phyloP scores from a whole-genome alignment of 2,888 invertebrate genomes.

The Scaptomyza reducta region DNA sequence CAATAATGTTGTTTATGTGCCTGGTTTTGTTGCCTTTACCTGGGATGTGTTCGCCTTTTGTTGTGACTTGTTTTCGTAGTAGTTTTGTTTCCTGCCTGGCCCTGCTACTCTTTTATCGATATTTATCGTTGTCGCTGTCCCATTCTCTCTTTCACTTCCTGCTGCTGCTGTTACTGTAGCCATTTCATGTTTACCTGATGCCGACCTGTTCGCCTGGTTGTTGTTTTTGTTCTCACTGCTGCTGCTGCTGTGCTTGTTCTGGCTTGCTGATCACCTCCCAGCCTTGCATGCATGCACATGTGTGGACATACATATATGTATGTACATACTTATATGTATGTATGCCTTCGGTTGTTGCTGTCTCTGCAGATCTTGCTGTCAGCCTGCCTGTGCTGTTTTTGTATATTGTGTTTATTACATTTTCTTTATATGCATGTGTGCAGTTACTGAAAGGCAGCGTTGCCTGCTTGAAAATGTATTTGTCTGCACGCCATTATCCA shows the following conservation, averaged over 20 bases:
- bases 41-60: conserved; percentile 47
- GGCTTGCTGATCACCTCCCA: conserved; percentile 62
- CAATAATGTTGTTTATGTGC: conserved; percentile 9
- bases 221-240: conserved; percentile 34
- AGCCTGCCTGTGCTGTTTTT: conserved; percentile 40
- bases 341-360: conserved; percentile 28
- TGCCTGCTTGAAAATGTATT: conserved; percentile 69
- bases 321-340: conserved; percentile 5
- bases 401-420: conserved; percentile 75
- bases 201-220: conserved; percentile 67
- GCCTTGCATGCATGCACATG: conserved; percentile 37
- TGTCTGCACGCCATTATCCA: conserved; percentile 75
- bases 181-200: conserved; percentile 54
- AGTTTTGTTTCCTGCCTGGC: conserved; percentile 45
- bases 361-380: conserved; percentile 52
- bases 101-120: conserved; percentile 59
- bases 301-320: not conserved
- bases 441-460: conserved; percentile 22
- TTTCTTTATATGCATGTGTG: conserved; percentile 35
- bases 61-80: conserved; percentile 50
- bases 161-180: conserved; percentile 37
- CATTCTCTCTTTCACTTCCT: conserved; percentile 53
- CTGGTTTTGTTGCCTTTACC: conserved; percentile 38
- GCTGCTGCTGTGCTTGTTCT: conserved; percentile 41
- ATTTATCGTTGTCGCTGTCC: conserved; percentile 52